phyloP scores from a whole-genome alignment of 1,140 invertebrate genomes.

The Eubasilissa regina region DNA sequence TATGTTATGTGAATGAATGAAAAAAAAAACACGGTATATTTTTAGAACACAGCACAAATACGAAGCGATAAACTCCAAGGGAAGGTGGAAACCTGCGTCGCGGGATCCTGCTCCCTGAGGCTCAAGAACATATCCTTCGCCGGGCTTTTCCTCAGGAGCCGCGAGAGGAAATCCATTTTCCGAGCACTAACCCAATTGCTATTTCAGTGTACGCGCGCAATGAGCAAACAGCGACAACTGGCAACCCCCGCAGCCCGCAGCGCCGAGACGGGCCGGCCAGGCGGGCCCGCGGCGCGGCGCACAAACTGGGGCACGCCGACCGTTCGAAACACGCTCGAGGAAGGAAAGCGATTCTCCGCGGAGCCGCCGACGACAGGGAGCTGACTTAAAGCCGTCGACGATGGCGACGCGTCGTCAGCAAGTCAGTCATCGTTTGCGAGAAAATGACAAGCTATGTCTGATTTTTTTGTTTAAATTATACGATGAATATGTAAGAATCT shows the following conservation, averaged over 20 bases:
- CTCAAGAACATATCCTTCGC: constrained; percentile 56
- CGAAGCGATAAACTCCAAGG: background rate
- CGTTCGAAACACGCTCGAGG: too few species aligned
- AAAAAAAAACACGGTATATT: background rate
- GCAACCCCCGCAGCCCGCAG: background rate
- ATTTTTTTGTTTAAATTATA: too few species aligned
- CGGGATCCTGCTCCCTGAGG: constrained; percentile 31
- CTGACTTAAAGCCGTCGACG: background rate
- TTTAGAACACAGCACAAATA: background rate
- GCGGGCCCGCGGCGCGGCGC: background rate
- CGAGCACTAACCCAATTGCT: constrained; percentile 45
- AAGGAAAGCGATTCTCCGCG: background rate
- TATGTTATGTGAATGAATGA: background rate
- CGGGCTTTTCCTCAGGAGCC: constrained; percentile 58
- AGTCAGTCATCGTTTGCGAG: background rate
- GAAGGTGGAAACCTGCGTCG: constrained; percentile 16
- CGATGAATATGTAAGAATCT: too few species aligned
- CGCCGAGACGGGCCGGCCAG: background rate
- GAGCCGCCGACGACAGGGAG: too few species aligned
- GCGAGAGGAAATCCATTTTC: constrained; percentile 58
- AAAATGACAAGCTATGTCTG: too few species aligned
- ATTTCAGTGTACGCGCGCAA: constrained; percentile 42
- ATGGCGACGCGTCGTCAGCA: background rate
- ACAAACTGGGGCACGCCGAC: constrained; percentile 17
- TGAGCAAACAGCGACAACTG: constrained; percentile 1